Evolutionary conservation across 2,888 invertebrate species (phyloP).

Genomic region (Drosophila atripex): DNA sequence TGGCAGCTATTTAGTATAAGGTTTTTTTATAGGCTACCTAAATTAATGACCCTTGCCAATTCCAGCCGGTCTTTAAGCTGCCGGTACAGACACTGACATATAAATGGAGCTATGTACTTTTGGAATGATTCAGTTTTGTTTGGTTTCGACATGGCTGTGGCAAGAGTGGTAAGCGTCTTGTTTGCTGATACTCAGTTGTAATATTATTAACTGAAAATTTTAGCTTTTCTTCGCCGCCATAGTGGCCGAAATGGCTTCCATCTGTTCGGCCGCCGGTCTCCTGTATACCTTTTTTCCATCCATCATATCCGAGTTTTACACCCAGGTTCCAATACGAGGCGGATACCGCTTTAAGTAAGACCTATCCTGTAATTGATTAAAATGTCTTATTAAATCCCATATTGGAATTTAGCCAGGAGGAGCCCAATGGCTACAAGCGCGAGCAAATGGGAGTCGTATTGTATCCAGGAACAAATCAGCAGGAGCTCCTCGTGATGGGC

Average conservation of each 20-base stretch:
- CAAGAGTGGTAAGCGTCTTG: background rate
- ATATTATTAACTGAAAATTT: slow-evolving; percentile 61
- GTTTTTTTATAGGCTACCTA: no score
- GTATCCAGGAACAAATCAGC: slow-evolving; percentile 81
- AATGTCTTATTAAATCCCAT: background rate
- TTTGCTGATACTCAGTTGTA: background rate
- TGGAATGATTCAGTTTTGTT: no score
- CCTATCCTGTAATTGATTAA: background rate
- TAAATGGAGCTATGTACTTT: no score
- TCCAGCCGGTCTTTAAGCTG: no score
- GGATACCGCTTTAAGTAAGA: slow-evolving; percentile 82
- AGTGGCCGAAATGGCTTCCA: slow-evolving; percentile 64
- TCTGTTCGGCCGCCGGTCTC: slow-evolving; percentile 65
- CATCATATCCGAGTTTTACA: slow-evolving; percentile 75
- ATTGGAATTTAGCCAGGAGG: slow-evolving; percentile 54
- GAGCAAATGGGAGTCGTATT: slow-evolving; percentile 82
- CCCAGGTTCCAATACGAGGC: slow-evolving; percentile 74
- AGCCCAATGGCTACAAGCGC: slow-evolving; percentile 81
- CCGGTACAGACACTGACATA: no score
- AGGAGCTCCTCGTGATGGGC: no score
- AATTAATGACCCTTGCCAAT: no score
- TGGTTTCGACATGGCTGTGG: background rate
- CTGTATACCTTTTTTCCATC: slow-evolving; percentile 74
- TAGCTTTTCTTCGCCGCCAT: slow-evolving; percentile 51
- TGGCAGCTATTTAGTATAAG: no score